Percentiles rank a stretch among this genome's conserved stretches.
Evolutionary conservation across 2,888 invertebrate species (phyloP).

Genomic region (Tetramorium bicarinatum): DNA sequence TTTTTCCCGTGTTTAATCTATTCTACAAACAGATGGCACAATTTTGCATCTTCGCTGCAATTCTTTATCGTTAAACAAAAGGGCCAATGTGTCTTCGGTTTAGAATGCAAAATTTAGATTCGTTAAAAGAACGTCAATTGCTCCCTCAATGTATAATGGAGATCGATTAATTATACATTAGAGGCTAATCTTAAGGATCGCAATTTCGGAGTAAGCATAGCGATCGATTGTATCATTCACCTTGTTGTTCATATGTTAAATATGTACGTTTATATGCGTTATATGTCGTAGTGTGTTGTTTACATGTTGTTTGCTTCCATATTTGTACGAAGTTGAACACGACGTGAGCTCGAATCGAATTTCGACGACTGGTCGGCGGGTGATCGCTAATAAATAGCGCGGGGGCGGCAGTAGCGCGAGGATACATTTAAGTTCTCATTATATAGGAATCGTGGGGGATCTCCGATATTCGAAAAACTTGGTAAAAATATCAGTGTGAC

Average conservation of each 20-base stretch:
- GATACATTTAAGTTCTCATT: conserved; percentile 76
- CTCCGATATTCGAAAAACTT: conserved; percentile 79
- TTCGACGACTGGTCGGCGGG: conserved; percentile 67
- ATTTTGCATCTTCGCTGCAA: background rate
- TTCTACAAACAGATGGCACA: conserved; percentile 15
- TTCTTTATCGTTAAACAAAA: background rate
- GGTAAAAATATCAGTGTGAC: conserved; percentile 81
- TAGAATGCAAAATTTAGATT: background rate
- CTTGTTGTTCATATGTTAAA: conserved; percentile 1
- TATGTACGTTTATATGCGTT: background rate
- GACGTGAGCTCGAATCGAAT: conserved; percentile 38
- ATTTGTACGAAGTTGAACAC: conserved; percentile 56
- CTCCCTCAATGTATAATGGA: conserved; percentile 32
- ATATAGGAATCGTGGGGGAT: conserved; percentile 74
- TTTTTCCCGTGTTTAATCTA: conserved; percentile 5
- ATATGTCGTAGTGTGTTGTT: background rate
- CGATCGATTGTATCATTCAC: conserved; percentile 14
- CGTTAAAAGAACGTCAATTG: conserved; percentile 17
- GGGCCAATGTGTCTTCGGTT: background rate
- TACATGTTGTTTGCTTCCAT: conserved; percentile 13
- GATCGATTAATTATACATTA: conserved; percentile 3
- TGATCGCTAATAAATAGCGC: conserved; percentile 70
- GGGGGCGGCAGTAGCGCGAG: conserved; percentile 77
- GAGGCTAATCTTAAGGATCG: conserved; percentile 11
- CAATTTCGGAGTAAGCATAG: background rate